phyloP scores from a whole-genome alignment of 2,888 invertebrate genomes.

The Tenodera sinensis region DNA sequence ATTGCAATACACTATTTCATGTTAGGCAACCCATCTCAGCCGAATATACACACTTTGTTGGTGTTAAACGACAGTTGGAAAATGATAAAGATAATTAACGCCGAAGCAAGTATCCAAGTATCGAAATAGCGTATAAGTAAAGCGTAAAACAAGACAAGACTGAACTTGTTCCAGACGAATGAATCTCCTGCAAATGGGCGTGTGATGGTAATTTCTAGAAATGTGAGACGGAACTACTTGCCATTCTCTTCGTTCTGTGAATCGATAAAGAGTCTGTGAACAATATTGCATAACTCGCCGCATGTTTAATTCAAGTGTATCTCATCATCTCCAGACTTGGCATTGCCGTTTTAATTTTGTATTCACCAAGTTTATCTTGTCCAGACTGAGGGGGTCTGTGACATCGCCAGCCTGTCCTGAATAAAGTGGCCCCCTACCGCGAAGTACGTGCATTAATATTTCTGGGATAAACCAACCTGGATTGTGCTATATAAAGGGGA shows the following conservation, averaged over 20 bases:
- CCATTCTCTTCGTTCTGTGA: neutral
- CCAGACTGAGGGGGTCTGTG: neutral
- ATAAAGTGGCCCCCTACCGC: neutral
- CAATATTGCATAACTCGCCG: neutral
- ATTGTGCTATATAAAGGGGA: too few relatives aligned
- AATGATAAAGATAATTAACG: too few relatives aligned
- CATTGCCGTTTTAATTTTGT: neutral
- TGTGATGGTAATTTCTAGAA: neutral
- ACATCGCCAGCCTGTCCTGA: neutral
- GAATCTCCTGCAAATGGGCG: neutral
- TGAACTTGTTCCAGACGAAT: too few relatives aligned
- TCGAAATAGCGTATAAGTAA: too few relatives aligned
- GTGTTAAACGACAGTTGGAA: too few relatives aligned
- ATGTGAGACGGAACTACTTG: too few relatives aligned
- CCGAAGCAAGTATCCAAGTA: too few relatives aligned
- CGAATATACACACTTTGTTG: too few relatives aligned
- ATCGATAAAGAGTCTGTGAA: neutral
- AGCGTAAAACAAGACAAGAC: too few relatives aligned
- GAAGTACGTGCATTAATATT: neutral
- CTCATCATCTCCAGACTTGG: neutral
- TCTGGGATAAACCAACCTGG: neutral
- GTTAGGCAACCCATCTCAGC: too few relatives aligned
- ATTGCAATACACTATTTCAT: too few relatives aligned
- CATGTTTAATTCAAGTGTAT: neutral
- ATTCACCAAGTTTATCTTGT: neutral